These are phyloP conservation scores for Thalpophila matura DNA, from an alignment of 2,888 invertebrate species.

Conservation along the genomic window DNA sequence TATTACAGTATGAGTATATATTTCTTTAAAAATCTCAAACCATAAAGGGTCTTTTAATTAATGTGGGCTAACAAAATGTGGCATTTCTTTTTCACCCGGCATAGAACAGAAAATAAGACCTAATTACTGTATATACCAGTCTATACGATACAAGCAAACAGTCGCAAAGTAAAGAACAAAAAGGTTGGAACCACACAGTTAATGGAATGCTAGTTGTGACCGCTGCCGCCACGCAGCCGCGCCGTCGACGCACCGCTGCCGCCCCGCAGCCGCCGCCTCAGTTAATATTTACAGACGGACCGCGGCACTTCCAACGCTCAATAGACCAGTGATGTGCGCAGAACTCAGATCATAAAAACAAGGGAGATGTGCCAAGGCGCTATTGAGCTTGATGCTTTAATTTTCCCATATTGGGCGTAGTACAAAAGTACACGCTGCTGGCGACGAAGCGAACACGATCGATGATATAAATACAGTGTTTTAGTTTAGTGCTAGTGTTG, in stretches of 20 bases:
- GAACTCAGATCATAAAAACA: too few species aligned
- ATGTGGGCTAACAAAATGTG: not conserved
- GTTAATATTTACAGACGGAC: constrained; percentile 41
- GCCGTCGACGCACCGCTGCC: constrained; percentile 18
- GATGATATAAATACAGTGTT: too few species aligned
- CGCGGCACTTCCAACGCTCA: too few species aligned
- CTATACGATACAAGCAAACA: constrained; percentile 11
- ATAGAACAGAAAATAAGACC: not conserved
- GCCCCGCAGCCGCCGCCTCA: constrained; percentile 23
- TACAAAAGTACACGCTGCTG: too few species aligned
- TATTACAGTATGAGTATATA: too few species aligned
- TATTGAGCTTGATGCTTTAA: too few species aligned
- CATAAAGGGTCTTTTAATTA: not conserved
- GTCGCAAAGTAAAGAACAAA: constrained; percentile 35
- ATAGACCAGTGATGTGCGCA: constrained; percentile 40
- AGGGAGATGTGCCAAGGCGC: too few species aligned
- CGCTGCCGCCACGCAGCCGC: constrained; percentile 28
- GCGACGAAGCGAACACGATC: too few species aligned
- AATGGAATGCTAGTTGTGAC: constrained; percentile 32
- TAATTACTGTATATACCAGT: not conserved
- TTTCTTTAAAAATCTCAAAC: not conserved
- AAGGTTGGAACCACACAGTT: constrained; percentile 26
- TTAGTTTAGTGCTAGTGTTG: too few species aligned
- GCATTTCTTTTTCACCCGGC: not conserved
- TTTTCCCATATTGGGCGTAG: too few species aligned